These are phyloP conservation scores for Thecophora atra DNA, from an alignment of 2,888 invertebrate species.

Conservation along the genomic window DNA sequence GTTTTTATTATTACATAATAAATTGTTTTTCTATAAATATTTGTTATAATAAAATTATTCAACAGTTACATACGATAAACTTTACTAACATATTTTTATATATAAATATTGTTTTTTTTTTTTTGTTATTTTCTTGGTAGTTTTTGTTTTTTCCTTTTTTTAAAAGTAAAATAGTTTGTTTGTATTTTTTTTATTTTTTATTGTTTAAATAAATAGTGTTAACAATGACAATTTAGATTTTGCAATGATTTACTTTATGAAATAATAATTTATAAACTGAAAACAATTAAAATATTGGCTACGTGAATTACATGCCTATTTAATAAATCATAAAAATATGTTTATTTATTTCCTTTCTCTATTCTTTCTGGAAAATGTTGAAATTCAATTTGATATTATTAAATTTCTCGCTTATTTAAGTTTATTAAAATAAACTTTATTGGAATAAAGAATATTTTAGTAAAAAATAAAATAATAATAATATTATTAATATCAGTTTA, in stretches of 20 bases:
- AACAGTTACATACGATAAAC: neutral
- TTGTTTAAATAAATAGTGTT: conserved; percentile 30
- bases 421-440: too few relatives aligned
- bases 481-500: too few relatives aligned
- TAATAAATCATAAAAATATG: neutral
- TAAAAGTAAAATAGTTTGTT: too few relatives aligned
- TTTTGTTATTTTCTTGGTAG: neutral
- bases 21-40: too few relatives aligned
- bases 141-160: conserved; percentile 27
- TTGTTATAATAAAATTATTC: neutral
- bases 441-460: too few relatives aligned
- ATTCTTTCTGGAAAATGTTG: neutral
- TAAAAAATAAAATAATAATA: too few relatives aligned
- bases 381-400: too few relatives aligned
- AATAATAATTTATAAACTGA: neutral
- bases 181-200: neutral
- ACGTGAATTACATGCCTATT: conserved; percentile 25
- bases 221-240: conserved; percentile 22
- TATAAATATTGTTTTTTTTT: conserved; percentile 5
- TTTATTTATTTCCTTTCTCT: conserved; percentile 36
- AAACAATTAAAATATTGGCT: conserved; percentile 25
- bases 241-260: conserved; percentile 5
- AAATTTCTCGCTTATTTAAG: conserved; percentile 1
- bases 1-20: neutral
- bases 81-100: neutral